A percentile compares a stretch with the other conserved stretches of the same genome.
phyloP scores from a whole-genome alignment of 92 coral and sea anemone species.

The Epizoanthus stellaris region DNA sequence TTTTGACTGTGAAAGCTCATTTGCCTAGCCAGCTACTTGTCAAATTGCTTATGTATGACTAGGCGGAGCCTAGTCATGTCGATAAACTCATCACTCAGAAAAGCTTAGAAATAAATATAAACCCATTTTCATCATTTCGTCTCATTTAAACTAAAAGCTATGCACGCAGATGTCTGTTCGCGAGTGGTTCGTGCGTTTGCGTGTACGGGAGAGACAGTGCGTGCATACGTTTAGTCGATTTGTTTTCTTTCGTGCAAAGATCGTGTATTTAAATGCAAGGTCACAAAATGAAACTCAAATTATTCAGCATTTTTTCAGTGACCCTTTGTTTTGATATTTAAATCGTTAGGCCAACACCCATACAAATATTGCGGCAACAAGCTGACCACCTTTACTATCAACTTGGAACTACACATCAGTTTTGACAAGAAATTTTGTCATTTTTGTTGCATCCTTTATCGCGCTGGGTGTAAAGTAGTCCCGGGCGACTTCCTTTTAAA shows the following conservation, averaged over 20 bases:
- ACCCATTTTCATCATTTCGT: background rate
- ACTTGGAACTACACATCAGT: no score
- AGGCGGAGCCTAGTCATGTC: slow-evolving; percentile 13
- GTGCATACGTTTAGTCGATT: background rate
- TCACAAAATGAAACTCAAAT: background rate
- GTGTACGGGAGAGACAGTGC: background rate
- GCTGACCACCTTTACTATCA: background rate
- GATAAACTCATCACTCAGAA: slow-evolving; percentile 22
- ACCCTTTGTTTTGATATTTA: background rate
- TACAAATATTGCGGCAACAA: background rate
- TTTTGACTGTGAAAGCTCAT: background rate
- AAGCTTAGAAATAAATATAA: slow-evolving; percentile 2
- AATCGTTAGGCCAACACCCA: background rate
- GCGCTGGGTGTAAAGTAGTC: no score
- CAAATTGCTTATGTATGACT: background rate
- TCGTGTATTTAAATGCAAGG: background rate
- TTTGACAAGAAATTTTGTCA: no score
- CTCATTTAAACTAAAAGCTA: background rate
- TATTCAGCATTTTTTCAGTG: background rate
- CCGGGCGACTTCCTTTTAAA: no score
- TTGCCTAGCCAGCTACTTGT: slow-evolving; percentile 19
- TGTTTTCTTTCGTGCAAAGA: background rate
- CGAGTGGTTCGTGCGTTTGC: background rate
- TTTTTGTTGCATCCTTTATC: no score
- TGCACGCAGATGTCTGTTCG: slow-evolving; percentile 5